Conservation (phyloP, 1,140 invertebrate genomes). For the Drosophila repletoides region DNA sequence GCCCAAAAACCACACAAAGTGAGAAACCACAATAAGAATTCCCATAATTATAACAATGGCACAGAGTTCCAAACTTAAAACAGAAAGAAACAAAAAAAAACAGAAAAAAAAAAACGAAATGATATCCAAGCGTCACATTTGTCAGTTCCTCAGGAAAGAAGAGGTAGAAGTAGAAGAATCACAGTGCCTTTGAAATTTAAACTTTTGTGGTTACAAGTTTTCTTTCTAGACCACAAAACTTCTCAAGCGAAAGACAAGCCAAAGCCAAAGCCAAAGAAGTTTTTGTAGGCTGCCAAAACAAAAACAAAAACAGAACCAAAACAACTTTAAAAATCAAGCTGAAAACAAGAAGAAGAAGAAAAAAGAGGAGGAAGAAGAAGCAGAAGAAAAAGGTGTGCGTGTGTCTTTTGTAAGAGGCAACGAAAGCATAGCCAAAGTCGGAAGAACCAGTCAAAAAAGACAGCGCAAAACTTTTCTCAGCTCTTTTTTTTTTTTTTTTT, state of each 20-base stretch:
- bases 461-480: constrained; percentile 64
- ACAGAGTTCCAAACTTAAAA: constrained; percentile 41
- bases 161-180: constrained; percentile 34
- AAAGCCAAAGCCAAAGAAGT: constrained; percentile 57
- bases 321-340: constrained; percentile 3
- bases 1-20: constrained; percentile 65
- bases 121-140: constrained; percentile 67
- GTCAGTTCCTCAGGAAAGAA: constrained; percentile 14
- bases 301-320: constrained; percentile 49
- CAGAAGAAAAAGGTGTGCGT: constrained; percentile 44
- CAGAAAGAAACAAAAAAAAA: constrained; percentile 50
- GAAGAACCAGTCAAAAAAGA: constrained; percentile 64
- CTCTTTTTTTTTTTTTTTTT: constrained; percentile 38
- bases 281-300: constrained; percentile 47
- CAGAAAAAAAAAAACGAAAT: constrained; percentile 45
- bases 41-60: constrained; percentile 78
- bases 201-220: constrained; percentile 73
- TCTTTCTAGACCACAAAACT: constrained; percentile 74
- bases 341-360: constrained; percentile 39
- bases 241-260: constrained; percentile 26
- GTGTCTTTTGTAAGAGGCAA: constrained; percentile 49
- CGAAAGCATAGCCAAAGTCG: constrained; percentile 53
- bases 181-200: constrained; percentile 73
- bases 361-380: constrained; percentile 55
- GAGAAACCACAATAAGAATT: constrained; percentile 78